Evolutionary conservation across 2,113 vertebrate genomes (phyloP).

Genomic region (Rattus rattus): DNA sequence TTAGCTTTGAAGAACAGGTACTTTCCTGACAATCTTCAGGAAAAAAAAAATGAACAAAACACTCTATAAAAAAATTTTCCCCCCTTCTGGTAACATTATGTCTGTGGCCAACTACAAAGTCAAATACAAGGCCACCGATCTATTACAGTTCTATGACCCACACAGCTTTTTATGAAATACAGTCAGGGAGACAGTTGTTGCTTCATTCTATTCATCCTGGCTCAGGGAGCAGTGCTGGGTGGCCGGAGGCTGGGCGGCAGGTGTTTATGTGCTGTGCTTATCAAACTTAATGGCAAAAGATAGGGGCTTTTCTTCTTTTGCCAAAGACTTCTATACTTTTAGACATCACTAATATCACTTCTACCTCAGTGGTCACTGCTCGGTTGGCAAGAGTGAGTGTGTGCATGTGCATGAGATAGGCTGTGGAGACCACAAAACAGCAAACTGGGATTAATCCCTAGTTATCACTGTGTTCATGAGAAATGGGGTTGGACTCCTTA

Average conservation of each 20-base stretch:
- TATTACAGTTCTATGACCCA: background rate
- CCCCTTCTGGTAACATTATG: background rate
- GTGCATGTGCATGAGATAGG: background rate
- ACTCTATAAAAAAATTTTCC: background rate
- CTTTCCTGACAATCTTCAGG: conserved; percentile 32
- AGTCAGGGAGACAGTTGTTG: background rate
- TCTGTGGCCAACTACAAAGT: conserved; percentile 47
- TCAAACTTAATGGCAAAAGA: background rate
- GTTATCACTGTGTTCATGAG: background rate
- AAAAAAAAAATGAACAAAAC: background rate
- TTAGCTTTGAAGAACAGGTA: conserved; percentile 53
- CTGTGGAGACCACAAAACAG: conserved; percentile 9
- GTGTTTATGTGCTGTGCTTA: background rate
- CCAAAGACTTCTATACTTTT: background rate
- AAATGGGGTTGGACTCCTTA: conserved; percentile 41
- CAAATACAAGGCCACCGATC: conserved; percentile 20
- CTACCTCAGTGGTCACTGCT: background rate
- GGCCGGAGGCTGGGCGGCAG: background rate
- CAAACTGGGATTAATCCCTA: background rate
- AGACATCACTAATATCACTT: background rate
- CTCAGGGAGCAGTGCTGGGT: background rate
- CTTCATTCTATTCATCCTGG: background rate
- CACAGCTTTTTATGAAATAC: conserved; percentile 1
- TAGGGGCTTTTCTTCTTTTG: background rate
- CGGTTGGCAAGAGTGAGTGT: background rate